Conservation (phyloP, 2,888 invertebrate genomes). For the Morpho helenor region DNA sequence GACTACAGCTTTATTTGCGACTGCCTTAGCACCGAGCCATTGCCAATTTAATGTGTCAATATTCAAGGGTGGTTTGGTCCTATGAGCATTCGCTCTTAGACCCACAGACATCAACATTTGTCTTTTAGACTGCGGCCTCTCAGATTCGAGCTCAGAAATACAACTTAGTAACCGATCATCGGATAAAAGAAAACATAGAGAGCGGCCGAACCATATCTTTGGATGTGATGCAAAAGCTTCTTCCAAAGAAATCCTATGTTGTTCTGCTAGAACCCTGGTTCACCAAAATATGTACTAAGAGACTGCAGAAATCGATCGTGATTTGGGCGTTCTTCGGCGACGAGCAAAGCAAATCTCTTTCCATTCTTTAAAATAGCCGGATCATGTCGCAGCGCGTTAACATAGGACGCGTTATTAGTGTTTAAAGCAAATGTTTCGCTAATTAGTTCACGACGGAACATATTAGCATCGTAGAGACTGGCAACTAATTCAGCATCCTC, state of each 20-base stretch:
- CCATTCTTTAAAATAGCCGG: constrained; percentile 33
- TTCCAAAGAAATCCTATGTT: constrained; percentile 28
- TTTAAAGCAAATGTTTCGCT: constrained; percentile 39
- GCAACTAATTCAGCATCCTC: constrained; percentile 34
- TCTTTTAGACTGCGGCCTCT: constrained; percentile 20
- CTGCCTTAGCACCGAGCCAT: constrained; percentile 43
- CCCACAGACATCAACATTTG: constrained; percentile 30
- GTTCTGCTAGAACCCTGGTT: constrained; percentile 40
- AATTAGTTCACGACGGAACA: constrained; percentile 46
- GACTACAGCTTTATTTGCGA: constrained; percentile 40
- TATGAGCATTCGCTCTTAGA: constrained; percentile 43
- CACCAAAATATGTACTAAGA: constrained; percentile 47
- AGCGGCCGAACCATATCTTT: constrained; percentile 26
- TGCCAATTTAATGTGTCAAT: constrained; percentile 39
- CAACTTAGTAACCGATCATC: constrained; percentile 12
- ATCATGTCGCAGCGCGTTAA: constrained; percentile 53
- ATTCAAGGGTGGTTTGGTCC: constrained; percentile 38
- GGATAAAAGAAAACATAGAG: constrained; percentile 28
- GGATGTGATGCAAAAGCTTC: constrained; percentile 12
- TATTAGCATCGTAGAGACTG: constrained; percentile 36
- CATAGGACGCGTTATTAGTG: constrained; percentile 42
- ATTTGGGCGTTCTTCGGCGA: constrained; percentile 24
- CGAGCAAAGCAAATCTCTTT: constrained; percentile 31
- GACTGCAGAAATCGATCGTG: constrained; percentile 42
- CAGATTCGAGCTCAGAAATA: constrained; percentile 26